phyloP scores from a whole-genome alignment of 37 sponge, comb jelly and placozoan species.

The Bolinopsis microptera region DNA sequence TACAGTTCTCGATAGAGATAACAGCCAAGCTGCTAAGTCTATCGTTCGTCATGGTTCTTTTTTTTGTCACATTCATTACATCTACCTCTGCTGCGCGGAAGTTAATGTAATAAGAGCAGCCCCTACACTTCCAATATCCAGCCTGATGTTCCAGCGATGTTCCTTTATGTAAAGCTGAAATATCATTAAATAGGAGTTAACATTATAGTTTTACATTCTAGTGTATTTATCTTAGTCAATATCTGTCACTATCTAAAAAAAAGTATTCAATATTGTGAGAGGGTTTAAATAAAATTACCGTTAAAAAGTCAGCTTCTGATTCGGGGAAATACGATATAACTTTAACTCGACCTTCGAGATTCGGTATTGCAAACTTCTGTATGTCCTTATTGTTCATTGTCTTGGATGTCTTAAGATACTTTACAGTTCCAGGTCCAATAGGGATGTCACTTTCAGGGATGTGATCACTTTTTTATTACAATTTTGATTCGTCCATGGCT shows the following conservation, averaged over 20 bases:
- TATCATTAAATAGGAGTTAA: background rate
- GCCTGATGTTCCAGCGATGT: no score
- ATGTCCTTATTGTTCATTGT: background rate
- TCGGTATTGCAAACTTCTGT: background rate
- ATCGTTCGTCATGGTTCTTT: no score
- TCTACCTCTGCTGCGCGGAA: no score
- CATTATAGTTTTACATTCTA: background rate
- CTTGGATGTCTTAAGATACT: background rate
- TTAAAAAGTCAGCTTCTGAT: background rate
- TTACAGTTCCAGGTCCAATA: background rate
- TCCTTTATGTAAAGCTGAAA: background rate
- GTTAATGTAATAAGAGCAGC: no score
- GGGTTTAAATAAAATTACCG: background rate
- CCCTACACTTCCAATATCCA: no score
- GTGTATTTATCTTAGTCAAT: background rate
- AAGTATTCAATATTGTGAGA: background rate
- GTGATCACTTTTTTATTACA: background rate
- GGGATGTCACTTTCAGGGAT: background rate
- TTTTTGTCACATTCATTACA: no score
- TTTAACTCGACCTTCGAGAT: background rate
- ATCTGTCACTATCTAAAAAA: no score
- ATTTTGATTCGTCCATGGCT: no score
- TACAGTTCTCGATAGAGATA: no score
- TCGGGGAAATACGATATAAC: background rate
- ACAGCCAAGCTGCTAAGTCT: no score